Evolutionary conservation across 2,113 vertebrate genomes (phyloP), one percentile per base, ranked within the genome.

Genomic region (Agelaius phoeniceus): DNA sequence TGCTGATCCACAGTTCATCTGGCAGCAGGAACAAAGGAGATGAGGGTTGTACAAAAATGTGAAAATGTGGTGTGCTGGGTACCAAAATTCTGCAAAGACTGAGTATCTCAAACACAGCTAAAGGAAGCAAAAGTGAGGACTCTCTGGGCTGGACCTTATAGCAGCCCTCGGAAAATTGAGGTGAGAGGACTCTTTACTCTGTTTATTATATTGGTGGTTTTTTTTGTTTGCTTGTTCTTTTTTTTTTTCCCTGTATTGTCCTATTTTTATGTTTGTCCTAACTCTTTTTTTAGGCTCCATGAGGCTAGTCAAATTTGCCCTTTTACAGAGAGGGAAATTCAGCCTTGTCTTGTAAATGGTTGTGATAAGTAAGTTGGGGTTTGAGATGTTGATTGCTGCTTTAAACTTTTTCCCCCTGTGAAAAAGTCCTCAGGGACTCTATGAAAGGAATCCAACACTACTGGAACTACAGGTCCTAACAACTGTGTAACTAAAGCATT

Each of bases 131-230:
- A 76, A 88, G 4, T 18, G 35, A 84, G 75, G 21, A 13, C 5
- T 46, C 31, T 67, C 33, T 51, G 21, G 27, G 3, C 17, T 72
- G 16, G 23, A 79, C 13, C 33, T 63, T 54, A 71, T 46, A 63
- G 33, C 14, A 84, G 11, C 17, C 41, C 54, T 55, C 18, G 18
- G 37, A 85, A 91, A 92, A 80, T 1, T 37, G 7, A 7, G 17
- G 13, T 21, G 7, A 66, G 13, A 54, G 1, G 12, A 46, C 41
- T 69, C 17, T 61, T 85, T 59, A 9, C 7, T 81, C 54, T 62
- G 19, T n/a, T 79, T 93, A 39, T 68, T 44, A 14, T 20, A 35
- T 9, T 37, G 7, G 1, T 6, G 1, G 2, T 8, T 0, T 26
- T 58, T n/a, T 46, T 84, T 73, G 6, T 71, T 66, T 26, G 22